Percentiles rank a stretch among this genome's conserved stretches.
Evolutionary conservation across 2,113 vertebrate genomes (phyloP).

Genomic region (Mohoua ochrocephala): DNA sequence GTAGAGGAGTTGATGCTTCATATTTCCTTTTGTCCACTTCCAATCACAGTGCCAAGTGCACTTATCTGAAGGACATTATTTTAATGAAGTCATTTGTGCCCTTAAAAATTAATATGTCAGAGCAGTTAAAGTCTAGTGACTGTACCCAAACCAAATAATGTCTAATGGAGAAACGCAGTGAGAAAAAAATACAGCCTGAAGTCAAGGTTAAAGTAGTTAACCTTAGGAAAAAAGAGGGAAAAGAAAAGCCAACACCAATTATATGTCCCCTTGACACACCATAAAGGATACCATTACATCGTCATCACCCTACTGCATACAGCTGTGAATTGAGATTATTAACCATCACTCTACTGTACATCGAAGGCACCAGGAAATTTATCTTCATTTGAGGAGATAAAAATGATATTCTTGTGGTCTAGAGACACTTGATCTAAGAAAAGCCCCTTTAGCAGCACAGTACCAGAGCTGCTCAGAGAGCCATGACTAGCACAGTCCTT

Average conservation of each 20-base stretch:
- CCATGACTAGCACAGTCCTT: background rate
- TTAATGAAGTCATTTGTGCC: slow-evolving; percentile 66
- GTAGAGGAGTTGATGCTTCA: background rate
- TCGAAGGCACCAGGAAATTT: background rate
- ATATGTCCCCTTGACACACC: background rate
- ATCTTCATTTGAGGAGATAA: background rate
- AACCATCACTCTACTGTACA: background rate
- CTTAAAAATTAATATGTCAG: slow-evolving; percentile 65
- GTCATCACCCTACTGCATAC: background rate
- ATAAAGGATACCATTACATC: background rate
- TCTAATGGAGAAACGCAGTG: slow-evolving; percentile 54
- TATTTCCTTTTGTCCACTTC: slow-evolving; percentile 22
- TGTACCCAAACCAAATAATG: slow-evolving; percentile 67
- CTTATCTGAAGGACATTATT: slow-evolving; percentile 64
- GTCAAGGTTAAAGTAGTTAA: slow-evolving; percentile 59
- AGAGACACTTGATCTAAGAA: background rate
- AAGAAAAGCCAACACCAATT: background rate
- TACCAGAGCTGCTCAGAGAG: background rate
- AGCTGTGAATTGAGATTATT: background rate
- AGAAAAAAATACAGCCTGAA: slow-evolving; percentile 40
- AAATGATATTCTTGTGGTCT: background rate
- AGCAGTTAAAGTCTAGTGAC: slow-evolving; percentile 63
- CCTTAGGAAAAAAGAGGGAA: background rate
- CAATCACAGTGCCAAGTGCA: slow-evolving; percentile 12
- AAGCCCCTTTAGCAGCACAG: background rate